Base-by-base conservation (phyloP, 2,797 vertebrate genomes). In the Garrulus glandarius region DNA sequence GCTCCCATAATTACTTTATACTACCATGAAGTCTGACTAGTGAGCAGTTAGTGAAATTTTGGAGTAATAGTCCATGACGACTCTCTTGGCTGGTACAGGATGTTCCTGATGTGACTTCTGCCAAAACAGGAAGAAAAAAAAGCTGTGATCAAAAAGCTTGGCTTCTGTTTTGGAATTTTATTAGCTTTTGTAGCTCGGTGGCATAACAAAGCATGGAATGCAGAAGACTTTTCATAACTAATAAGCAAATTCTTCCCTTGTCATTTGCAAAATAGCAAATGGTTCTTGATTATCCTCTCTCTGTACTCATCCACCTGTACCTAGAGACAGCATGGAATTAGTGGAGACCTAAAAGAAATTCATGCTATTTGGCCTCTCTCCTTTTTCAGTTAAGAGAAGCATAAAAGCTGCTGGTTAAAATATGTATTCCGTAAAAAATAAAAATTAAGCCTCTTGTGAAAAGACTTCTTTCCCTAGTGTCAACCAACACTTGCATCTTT, bases 41-140 rank as follows among this genome's bases (percentile, higher is more conserved):
- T 86, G 77, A 93, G 36, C 63, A 60, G 63, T 88, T 91, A 83
- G 41, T 76, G 70, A 92, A 88, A 81, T 84, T 94, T 86, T 93
- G 34, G 55, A 79, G 84, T 84, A 93, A 86, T 74, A 92, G 72
- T 52, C 79, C n/a, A 10, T 81, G 76, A 88, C 0, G 1, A 59
- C 69, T 92, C 43, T 72, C 77, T 93, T 93, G 93, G 77, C 85
- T 95, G 67, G 83, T 92, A 94, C 85, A 90, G 95, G 94, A 84
- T 94, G 89, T 95, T 92, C 79, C 91, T 84, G 55, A 68, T 78
- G 63, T 87, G 95, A 92, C 87, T 96, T 95, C 65, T 96, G 84
- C 89, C 87, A 96, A 95, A 97, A 86, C 87, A 95, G 92, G 90
- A 94, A 94, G 72, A 34, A 82, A 69, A 91, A 95, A 75, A 60